Evolutionary conservation across 2,113 vertebrate species (phyloP), one percentile per base, ranked within the genome.

Genomic region (Fulica atra): DNA sequence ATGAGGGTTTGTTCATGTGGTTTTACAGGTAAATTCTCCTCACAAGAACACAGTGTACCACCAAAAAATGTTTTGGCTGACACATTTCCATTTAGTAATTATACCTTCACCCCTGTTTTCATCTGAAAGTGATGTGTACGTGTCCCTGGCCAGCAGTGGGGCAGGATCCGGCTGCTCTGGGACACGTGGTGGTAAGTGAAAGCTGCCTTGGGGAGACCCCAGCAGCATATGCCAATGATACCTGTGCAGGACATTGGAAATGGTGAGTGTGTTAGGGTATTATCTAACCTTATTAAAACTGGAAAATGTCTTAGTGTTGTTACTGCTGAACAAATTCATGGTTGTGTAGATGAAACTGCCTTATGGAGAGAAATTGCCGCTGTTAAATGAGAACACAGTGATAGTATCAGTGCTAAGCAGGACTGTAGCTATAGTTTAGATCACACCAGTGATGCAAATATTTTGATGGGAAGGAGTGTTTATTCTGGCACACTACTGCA

Each of bases 171-270:
- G 19, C 65, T 81, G 46, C 15, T 2, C 11, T 10, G 61, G n/a
- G 42, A 46, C 28, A 10, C 5, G 17, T 1, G 0, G 40, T 16
- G 8, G 16, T 33, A 25, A 20, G 42, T 10, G 9, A 59, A 33
- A 2, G 1, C 40, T 0, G 1, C 46, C 31, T 11, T 0, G 0
- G 9, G 20, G 18, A 29, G 29, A 69, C 20, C 25, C 53, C 18
- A 42, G 59, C 63, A 33, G 38, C 46, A 8, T 48, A 28, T 5
- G 4, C 29, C 23, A 7, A 2, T 87, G 60, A 0, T 57, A 42
- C 46, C 36, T 59, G 51, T 10, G 31, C 29, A 40, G 38, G 29
- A 77, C 53, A 18, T 4, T 72, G 80, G 35, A 92, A 69, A 35
- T 64, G 59, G 18, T 2, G 0, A 54, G n/a, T 83, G 13, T 81